Conservation (phyloP, 1,140 invertebrate species). For the Eueides isabella region DNA sequence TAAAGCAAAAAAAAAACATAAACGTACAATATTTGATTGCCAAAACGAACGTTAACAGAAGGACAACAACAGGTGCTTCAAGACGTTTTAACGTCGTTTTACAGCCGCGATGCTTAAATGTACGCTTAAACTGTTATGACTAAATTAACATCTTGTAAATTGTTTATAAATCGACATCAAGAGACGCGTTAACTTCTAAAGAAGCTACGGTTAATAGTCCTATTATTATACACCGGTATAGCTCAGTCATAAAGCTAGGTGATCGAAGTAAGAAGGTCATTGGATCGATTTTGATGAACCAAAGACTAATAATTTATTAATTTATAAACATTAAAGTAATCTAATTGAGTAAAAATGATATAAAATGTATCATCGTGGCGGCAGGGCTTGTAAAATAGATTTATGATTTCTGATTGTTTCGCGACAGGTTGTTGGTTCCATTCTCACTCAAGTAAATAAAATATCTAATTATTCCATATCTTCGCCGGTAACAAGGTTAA, state of each 20-base stretch:
- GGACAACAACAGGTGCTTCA: not conserved
- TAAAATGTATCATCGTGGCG: too few species aligned
- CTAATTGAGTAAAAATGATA: too few species aligned
- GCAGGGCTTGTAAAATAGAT: too few species aligned
- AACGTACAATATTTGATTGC: not conserved
- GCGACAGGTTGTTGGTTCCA: too few species aligned
- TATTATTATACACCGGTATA: not conserved
- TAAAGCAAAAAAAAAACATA: not conserved
- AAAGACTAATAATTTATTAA: too few species aligned
- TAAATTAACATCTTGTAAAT: constrained; percentile 41
- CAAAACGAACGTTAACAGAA: not conserved
- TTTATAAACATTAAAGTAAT: too few species aligned
- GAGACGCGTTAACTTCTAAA: not conserved
- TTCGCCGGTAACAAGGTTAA: too few species aligned
- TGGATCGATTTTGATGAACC: too few species aligned
- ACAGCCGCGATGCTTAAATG: constrained; percentile 30
- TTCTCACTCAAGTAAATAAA: too few species aligned
- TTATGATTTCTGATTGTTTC: too few species aligned
- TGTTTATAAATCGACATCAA: constrained; percentile 40
- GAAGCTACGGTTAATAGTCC: not conserved
- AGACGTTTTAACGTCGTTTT: constrained; percentile 22
- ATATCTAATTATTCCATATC: too few species aligned
- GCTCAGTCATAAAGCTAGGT: not conserved
- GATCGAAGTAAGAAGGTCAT: not conserved
- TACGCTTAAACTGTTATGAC: constrained; percentile 34